Base-by-base conservation (phyloP, 2,797 vertebrate species). In the Tachyglossus aculeatus region DNA sequence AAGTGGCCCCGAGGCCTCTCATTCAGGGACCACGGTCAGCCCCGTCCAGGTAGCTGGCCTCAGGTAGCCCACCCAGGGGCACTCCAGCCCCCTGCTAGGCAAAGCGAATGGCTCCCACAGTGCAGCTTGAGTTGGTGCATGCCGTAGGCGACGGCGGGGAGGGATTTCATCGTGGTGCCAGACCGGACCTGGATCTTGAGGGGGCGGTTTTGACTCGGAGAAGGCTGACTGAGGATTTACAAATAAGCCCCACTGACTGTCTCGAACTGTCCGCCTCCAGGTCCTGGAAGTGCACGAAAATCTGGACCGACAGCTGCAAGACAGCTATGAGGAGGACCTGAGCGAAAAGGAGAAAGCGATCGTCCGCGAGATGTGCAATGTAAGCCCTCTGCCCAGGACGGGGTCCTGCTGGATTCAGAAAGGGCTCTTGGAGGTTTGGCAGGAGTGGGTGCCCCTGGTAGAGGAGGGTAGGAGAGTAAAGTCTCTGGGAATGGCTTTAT, bases 341-440 rank as follows among this genome's bases (percentile, higher is more conserved):
- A 99, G 96, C 6, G 97, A 99, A 91, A 98, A 99, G 77, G 97
- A 99, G 91, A 99, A 99, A 91, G 97, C 97, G 24, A 98, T 99
- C 0, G 97, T 99, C 70, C 94, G 97, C 14, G 96, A 98, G 90
- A 99, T 99, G 97, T 99, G 97, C 91, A 99, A 99, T 48, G 97
- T 99, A 90, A 95, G 95, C 82, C 66, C 8, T 36, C 21, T 5
- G 37, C 9, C 0, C 5, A n/a, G 18, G 27, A 7, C 1, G 1
- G 4, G 8, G 4, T 19, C 9, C 9, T 21, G 43, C 3, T n/a
- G n/a, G n/a, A 3, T 15, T 15, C 16, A 9, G n/a, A n/a, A 6
- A 16, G 0, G 24, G 25, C 5, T 2, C 9, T 18, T 18, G 5
- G 44, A 12, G 34, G 3, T 29, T 13, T 29, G 12, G 4, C 9